These are phyloP conservation scores for Tiliacea aurago DNA, from an alignment of 2,888 invertebrate genomes.

Conservation along the genomic window DNA sequence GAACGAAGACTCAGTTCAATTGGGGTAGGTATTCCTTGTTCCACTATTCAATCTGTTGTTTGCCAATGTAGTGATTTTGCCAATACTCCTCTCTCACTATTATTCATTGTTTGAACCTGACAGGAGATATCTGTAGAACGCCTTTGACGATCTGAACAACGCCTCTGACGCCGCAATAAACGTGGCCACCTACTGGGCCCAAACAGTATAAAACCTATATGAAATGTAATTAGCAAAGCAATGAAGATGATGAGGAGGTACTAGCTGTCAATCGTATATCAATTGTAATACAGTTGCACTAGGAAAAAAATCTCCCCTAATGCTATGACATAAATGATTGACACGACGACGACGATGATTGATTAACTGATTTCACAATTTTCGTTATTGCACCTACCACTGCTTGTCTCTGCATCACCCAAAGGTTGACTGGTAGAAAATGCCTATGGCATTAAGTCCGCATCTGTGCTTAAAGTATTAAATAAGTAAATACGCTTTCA, in stretches of 20 bases:
- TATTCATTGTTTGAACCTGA: neutral
- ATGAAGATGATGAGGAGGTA: neutral
- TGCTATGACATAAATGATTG: neutral
- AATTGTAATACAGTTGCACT: neutral
- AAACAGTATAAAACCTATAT: neutral
- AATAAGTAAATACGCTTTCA: neutral
- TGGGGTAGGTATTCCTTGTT: neutral
- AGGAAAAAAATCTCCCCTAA: too few relatives aligned
- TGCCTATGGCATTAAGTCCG: too few relatives aligned
- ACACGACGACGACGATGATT: too few relatives aligned
- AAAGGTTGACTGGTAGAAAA: too few relatives aligned
- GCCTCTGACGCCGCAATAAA: neutral
- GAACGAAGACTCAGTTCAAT: neutral
- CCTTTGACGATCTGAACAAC: neutral
- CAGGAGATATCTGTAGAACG: neutral
- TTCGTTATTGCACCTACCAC: too few relatives aligned
- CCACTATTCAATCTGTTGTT: neutral
- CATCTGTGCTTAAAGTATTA: too few relatives aligned
- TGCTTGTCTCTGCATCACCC: too few relatives aligned
- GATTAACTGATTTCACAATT: too few relatives aligned
- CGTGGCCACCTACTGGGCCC: neutral
- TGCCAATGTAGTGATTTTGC: neutral
- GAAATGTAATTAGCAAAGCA: neutral
- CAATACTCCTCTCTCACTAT: neutral
- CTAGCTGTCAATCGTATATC: neutral